Evolutionary conservation across 2,797 vertebrate genomes (phyloP), one percentile per base, ranked within the genome.

Genomic region (Cossypha heuglini): DNA sequence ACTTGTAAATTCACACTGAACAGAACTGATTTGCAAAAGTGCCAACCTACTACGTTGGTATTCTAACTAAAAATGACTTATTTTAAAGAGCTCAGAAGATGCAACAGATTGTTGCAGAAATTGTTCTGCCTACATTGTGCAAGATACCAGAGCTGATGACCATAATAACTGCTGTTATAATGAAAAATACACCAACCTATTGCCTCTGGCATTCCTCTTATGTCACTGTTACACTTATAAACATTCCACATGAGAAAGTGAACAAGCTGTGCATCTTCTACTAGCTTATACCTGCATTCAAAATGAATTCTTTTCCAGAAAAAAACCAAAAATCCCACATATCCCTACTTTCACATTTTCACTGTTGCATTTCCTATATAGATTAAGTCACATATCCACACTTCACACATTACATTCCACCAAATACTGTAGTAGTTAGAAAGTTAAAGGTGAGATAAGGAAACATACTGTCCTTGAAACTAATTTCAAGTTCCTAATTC

Each of bases 1-100:
- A 92, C 43, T 37, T 88, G 25, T 28, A 88, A 78, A 82, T 69
- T 73, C 63, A 66, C 59, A 73, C 38, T 35, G 31, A 59, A 63
- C 17, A 54, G 49, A 84, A 84, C 5, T 54, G 68, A 85, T 68
- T 58, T 71, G n/a, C 49, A 43, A 6, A 72, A 59, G 15, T 25
- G 61, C 6, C 55, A 82, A 74, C n/a, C 29, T 57, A 55, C n/a
- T 33, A 67, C 0, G 0, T 17, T 72, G 15, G 29, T 37, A n/a
- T 64, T 80, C n/a, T 77, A 90, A 93, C 77, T 25, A 48, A 85
- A 55, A 82, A 62, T 1, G 0, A 28, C 28, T 58, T 63, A 43
- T 8, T 85, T 79, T 24, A 26, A 74, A 64, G 49, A 75, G 11
- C 13, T 88, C 45, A 80, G 20, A 62, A 91, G 82, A 79, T 1